These are phyloP conservation scores for Cyprinella venusta DNA, from an alignment of 2,797 vertebrate genomes.

Conservation along the genomic window DNA sequence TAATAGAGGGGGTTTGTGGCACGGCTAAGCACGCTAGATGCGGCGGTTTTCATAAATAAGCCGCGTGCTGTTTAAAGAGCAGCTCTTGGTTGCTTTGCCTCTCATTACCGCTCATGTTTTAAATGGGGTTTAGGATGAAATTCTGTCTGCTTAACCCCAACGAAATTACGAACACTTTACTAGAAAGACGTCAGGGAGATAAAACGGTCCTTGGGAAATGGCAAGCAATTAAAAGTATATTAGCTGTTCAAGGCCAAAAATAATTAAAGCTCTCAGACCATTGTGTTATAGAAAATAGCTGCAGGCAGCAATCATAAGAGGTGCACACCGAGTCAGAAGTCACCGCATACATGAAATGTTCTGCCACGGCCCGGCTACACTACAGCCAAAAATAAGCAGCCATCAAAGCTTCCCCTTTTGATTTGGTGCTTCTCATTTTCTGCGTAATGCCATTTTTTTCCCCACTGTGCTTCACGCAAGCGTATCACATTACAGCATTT, in stretches of 20 bases:
- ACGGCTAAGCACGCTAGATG: slow-evolving; percentile 19
- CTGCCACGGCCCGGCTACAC: slow-evolving; percentile 29
- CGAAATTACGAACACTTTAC: slow-evolving; percentile 62
- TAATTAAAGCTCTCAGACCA: slow-evolving; percentile 71
- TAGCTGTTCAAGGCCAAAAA: slow-evolving; percentile 72
- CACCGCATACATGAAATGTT: slow-evolving; percentile 49
- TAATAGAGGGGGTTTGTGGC: slow-evolving; percentile 40
- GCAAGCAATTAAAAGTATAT: slow-evolving; percentile 76
- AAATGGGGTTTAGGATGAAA: slow-evolving; percentile 59
- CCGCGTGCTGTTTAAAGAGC: slow-evolving; percentile 42
- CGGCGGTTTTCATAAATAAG: slow-evolving; percentile 39
- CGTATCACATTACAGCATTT: slow-evolving; percentile 48
- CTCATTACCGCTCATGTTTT: slow-evolving; percentile 54
- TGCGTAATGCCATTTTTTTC: slow-evolving; percentile 39
- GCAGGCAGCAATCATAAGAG: slow-evolving; percentile 63
- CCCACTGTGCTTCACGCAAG: slow-evolving; percentile 41
- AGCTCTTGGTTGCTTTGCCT: slow-evolving; percentile 40
- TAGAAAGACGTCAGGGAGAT: slow-evolving; percentile 63
- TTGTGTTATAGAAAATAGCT: slow-evolving; percentile 72
- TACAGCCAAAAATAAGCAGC: slow-evolving; percentile 51
- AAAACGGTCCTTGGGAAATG: slow-evolving; percentile 66
- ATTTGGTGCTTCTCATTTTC: slow-evolving; percentile 53
- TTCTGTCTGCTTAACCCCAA: slow-evolving; percentile 62
- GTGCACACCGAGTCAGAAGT: slow-evolving; percentile 46
- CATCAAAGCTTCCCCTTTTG: slow-evolving; percentile 57